Percentiles rank a stretch among this genome's conserved stretches.
Conservation (phyloP, 2,888 invertebrate genomes). For the Hesperia comma region DNA sequence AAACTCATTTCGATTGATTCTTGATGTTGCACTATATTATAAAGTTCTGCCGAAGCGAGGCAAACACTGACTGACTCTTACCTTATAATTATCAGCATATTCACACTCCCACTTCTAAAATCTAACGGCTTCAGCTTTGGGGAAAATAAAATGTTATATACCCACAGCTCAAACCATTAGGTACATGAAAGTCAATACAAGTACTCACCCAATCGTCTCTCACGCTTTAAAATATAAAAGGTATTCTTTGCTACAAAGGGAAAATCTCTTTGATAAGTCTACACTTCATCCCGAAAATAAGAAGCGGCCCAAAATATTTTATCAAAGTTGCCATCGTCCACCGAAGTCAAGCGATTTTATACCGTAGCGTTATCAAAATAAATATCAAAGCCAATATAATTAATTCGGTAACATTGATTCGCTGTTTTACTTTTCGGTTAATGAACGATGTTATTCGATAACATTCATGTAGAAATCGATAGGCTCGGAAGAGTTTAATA, state of each 20-base stretch:
- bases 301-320: not conserved
- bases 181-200: slow-evolving; percentile 4
- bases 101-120: too few species aligned
- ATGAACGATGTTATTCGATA: not conserved
- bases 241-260: not conserved
- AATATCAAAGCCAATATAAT: not conserved
- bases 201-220: not conserved
- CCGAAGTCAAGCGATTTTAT: not conserved
- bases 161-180: too few species aligned
- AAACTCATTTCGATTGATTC: too few species aligned
- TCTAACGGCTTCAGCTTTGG: too few species aligned
- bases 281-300: not conserved
- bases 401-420: not conserved
- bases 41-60: too few species aligned
- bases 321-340: not conserved
- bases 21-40: too few species aligned
- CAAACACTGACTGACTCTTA: too few species aligned
- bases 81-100: too few species aligned
- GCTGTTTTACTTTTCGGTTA: not conserved
- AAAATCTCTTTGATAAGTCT: not conserved
- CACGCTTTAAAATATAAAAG: not conserved
- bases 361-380: not conserved
- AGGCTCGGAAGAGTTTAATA: too few species aligned
- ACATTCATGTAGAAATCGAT: not conserved
- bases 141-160: too few species aligned